Evolutionary conservation across 2,113 vertebrate species (phyloP).

Genomic region (Ciconia maguari): DNA sequence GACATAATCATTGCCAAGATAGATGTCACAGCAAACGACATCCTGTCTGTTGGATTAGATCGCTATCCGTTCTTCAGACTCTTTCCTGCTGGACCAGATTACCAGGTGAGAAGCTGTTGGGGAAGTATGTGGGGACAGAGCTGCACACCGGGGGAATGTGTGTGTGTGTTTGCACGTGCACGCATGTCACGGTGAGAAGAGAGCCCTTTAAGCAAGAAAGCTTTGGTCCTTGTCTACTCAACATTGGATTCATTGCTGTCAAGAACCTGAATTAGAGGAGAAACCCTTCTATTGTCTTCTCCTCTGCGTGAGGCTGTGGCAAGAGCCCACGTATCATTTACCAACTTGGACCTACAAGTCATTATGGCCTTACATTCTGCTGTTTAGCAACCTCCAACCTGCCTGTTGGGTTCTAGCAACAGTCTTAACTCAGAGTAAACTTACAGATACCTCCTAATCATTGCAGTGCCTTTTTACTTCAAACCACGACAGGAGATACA

Average conservation of each 20-base stretch:
- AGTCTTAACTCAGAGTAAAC: neutral
- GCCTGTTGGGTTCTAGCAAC: neutral
- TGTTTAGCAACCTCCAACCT: neutral
- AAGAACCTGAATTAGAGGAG: neutral
- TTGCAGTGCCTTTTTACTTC: neutral
- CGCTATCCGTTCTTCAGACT: conserved; percentile 80
- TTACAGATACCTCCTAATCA: neutral
- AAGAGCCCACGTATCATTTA: neutral
- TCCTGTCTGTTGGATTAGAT: conserved; percentile 69
- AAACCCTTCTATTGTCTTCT: neutral
- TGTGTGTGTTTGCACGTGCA: accelerated
- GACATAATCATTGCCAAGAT: conserved; percentile 82
- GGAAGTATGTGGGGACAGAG: neutral
- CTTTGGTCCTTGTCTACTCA: neutral
- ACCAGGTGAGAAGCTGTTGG: conserved; percentile 20
- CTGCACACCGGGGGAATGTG: neutral
- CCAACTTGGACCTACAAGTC: neutral
- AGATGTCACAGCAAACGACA: conserved; percentile 87
- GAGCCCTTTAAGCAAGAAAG: neutral
- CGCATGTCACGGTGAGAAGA: neutral
- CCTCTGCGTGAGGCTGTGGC: neutral
- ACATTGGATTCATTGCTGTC: neutral
- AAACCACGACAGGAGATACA: neutral
- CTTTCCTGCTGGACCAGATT: conserved; percentile 79
- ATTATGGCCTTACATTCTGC: neutral